Percentiles rank a stretch among this genome's conserved stretches.
phyloP scores from a whole-genome alignment of 2,888 invertebrate species.

The Ametastegia equiseti region DNA sequence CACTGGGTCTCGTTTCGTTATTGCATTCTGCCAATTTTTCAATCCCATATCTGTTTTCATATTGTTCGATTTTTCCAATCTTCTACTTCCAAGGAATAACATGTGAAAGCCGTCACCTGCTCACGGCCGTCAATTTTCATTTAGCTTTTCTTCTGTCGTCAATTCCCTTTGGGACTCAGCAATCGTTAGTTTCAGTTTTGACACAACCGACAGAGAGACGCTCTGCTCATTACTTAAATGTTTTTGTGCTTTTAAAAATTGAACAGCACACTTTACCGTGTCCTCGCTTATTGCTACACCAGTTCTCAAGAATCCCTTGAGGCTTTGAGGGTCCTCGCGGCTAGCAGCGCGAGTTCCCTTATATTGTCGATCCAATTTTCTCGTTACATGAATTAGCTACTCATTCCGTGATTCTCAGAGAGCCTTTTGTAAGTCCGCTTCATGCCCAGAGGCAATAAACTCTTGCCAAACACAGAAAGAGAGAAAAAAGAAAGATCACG shows the following conservation, averaged over 20 bases:
- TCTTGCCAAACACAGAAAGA: background rate
- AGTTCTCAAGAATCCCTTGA: background rate
- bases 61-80: conserved; percentile 11
- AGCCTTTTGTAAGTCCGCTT: background rate
- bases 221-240: conserved; percentile 23
- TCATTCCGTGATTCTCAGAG: background rate
- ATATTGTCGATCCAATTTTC: background rate
- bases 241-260: conserved; percentile 1
- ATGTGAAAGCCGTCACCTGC: background rate
- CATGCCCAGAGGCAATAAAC: background rate
- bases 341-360: background rate
- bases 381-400: background rate
- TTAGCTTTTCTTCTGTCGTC: background rate
- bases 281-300: background rate
- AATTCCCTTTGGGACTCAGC: background rate
- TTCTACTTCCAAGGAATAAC: background rate
- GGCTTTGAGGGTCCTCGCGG: background rate
- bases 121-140: conserved; percentile 30
- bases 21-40: conserved; percentile 19
- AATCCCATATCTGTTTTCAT: background rate
- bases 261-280: background rate
- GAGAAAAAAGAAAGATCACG: background rate
- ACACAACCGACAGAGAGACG: background rate
- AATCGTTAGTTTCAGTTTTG: conserved; percentile 31
- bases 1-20: background rate